A percentile compares a stretch with the other conserved stretches of the same genome.
phyloP scores from a whole-genome alignment of 2,113 vertebrate genomes.

The Charina bottae region DNA sequence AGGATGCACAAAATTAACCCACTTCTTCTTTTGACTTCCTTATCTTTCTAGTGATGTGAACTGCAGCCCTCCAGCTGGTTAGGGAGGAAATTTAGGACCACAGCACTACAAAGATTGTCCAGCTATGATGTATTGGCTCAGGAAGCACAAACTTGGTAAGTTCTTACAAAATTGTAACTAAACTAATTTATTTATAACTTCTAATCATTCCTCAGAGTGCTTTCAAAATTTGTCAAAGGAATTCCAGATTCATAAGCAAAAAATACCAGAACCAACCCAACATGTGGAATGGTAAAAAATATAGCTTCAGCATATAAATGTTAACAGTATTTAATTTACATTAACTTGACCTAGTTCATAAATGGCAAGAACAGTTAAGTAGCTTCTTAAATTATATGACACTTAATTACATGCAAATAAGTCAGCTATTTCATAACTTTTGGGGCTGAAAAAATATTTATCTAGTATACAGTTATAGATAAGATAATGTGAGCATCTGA shows the following conservation, averaged over 20 bases:
- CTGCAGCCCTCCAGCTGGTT: neutral
- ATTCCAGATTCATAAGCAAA: slow-evolving; percentile 18
- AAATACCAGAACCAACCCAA: neutral
- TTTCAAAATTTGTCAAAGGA: slow-evolving; percentile 7
- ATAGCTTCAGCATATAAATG: neutral
- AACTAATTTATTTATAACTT: neutral
- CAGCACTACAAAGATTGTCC: neutral
- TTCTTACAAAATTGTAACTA: neutral
- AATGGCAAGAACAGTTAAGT: slow-evolving; percentile 2
- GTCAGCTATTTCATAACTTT: neutral
- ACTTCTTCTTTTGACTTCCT: neutral
- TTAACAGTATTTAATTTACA: neutral
- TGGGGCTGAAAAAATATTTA: neutral
- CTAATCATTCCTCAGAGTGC: neutral
- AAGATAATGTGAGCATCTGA: neutral
- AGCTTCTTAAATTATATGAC: slow-evolving; percentile 12
- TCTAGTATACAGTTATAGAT: neutral
- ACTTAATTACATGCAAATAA: neutral
- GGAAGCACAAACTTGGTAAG: neutral
- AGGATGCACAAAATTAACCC: neutral
- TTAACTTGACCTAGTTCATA: neutral
- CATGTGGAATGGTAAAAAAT: neutral
- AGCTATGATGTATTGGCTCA: neutral
- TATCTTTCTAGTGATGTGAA: neutral
- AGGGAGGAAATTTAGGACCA: neutral